These are phyloP conservation scores for Rhabditoides inermis DNA, from an alignment of 2,888 invertebrate species.

Conservation along the genomic window DNA sequence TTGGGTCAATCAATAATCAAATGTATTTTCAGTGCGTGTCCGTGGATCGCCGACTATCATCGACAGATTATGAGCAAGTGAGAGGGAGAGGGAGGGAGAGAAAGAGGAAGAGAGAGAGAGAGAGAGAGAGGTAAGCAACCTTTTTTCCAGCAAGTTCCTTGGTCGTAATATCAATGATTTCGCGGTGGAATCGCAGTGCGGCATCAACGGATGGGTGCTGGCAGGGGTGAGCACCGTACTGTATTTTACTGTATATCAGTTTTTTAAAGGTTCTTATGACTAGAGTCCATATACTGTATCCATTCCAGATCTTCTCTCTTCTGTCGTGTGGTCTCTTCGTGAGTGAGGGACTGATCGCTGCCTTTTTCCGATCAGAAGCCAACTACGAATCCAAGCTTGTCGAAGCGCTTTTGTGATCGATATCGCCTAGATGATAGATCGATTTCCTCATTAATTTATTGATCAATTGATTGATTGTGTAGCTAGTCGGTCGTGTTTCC, in stretches of 20 bases:
- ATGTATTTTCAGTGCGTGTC: too few species aligned
- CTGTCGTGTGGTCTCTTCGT: constrained; percentile 47
- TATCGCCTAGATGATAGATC: too few species aligned
- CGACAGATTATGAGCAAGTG: background rate
- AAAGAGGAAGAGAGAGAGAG: too few species aligned
- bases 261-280: background rate
- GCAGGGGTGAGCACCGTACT: constrained; percentile 37
- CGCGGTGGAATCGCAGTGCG: constrained; percentile 38
- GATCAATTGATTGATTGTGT: too few species aligned
- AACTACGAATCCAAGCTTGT: constrained; percentile 17
- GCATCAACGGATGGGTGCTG: constrained; percentile 48
- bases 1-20: too few species aligned
- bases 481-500: too few species aligned
- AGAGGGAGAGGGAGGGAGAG: too few species aligned
- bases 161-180: constrained; percentile 10
- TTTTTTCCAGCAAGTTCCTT: constrained; percentile 6
- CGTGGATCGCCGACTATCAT: constrained; percentile 44
- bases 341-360: constrained; percentile 44
- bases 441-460: too few species aligned
- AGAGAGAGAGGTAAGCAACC: too few species aligned
- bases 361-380: constrained; percentile 38
- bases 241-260: background rate
- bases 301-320: constrained; percentile 43
- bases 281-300: background rate
- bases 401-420: too few species aligned